phyloP scores from a whole-genome alignment of 2,113 vertebrate species.

The Nestor notabilis region DNA sequence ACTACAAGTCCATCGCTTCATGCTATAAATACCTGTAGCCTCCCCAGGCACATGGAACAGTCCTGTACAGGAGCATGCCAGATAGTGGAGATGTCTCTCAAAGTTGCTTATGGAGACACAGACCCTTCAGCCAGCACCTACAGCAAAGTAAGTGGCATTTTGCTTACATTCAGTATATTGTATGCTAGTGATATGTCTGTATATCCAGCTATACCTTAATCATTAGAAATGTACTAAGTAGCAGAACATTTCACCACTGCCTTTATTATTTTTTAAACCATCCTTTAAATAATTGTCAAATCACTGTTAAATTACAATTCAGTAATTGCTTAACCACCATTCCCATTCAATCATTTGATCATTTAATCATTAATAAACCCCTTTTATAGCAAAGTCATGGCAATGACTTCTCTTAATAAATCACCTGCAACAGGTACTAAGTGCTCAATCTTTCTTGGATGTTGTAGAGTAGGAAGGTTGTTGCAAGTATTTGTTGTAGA shows the following conservation, averaged over 20 bases:
- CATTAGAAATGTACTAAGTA: neutral
- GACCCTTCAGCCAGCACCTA: accelerated
- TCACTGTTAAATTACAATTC: neutral
- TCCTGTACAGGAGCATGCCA: neutral
- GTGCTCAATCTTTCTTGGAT: neutral
- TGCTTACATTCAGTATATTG: neutral
- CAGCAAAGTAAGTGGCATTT: accelerated
- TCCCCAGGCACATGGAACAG: accelerated
- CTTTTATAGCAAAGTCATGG: neutral
- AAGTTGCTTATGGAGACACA: neutral
- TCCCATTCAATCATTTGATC: neutral
- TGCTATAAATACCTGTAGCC: accelerated
- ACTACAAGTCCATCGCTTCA: accelerated
- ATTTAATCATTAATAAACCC: neutral
- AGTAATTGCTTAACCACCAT: neutral
- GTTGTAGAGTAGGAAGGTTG: neutral
- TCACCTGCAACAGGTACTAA: neutral
- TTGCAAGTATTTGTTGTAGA: neutral
- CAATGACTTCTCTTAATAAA: neutral
- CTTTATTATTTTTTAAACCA: neutral
- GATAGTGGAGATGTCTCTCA: neutral
- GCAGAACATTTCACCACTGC: neutral
- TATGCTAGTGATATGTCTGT: neutral
- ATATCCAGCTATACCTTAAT: neutral
- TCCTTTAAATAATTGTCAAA: neutral